phyloP scores from a whole-genome alignment of 1,140 invertebrate species.

The Stegodyphus mimosarum region DNA sequence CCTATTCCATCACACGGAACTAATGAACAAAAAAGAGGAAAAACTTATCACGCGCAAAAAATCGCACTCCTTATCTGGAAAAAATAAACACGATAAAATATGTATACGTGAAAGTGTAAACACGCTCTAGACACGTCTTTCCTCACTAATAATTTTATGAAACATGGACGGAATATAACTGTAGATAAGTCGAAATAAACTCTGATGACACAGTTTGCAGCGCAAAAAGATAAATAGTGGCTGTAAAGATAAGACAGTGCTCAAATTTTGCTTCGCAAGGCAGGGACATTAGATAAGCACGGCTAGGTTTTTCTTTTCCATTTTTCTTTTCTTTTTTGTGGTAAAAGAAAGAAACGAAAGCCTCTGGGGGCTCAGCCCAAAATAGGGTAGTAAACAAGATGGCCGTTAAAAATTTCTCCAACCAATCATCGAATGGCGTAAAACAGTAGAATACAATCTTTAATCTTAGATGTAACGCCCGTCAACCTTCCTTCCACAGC shows the following conservation, averaged over 20 bases:
- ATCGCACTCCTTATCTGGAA: too few species aligned
- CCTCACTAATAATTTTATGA: slow-evolving; percentile 53
- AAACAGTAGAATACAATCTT: too few species aligned
- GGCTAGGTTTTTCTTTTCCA: background rate
- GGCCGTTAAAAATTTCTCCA: slow-evolving; percentile 28
- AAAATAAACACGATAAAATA: too few species aligned
- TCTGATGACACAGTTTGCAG: slow-evolving; percentile 10
- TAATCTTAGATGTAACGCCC: background rate
- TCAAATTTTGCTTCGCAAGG: background rate
- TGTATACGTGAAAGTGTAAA: background rate
- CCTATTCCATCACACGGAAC: too few species aligned
- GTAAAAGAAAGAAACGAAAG: slow-evolving; percentile 3
- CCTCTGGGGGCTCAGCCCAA: slow-evolving; percentile 27
- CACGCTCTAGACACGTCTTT: slow-evolving; percentile 36
- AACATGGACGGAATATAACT: slow-evolving; percentile 29
- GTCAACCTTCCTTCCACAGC: background rate
- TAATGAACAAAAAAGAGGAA: too few species aligned
- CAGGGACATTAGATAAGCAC: background rate
- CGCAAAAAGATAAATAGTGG: slow-evolving; percentile 3
- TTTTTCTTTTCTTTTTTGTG: background rate
- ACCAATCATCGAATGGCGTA: slow-evolving; percentile 13
- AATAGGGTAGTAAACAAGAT: slow-evolving; percentile 45
- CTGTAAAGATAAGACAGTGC: slow-evolving; percentile 35
- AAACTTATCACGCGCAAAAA: too few species aligned
- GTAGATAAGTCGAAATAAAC: slow-evolving; percentile 40